Evolutionary conservation across 2,888 invertebrate species (phyloP), one percentile per base, ranked within the genome.

Genomic region (Drosophila acutilabella): DNA sequence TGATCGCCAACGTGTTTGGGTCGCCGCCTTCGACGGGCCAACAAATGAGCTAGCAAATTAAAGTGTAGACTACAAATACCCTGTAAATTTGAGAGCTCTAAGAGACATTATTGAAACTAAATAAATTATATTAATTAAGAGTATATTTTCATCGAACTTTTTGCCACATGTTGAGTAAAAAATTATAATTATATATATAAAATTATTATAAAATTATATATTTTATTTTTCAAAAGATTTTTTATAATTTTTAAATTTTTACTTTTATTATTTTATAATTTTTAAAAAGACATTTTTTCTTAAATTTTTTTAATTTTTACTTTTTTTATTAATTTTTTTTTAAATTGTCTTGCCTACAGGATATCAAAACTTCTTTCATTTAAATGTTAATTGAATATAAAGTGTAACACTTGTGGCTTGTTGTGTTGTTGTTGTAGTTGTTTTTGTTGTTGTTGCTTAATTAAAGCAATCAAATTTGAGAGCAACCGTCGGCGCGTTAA

Each of bases 401-500:
- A n/a, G 8, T 50, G 33, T 18, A 36, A 36, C 8, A 50, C 50
- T 50, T 36, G 20, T 20, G 33, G 33, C 50, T 50, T 40, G 11
- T 14, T 8, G 10, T 20, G 36, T 23, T 56, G 23, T 14, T 56
- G 30, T 41, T 42, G 42, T 48, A 42, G 30, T 23, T 14, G 26
- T 8, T 41, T 38, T 42, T 56, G 40, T 52, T 48, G 68, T 50
- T 53, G 75, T 67, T 72, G 77, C 75, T 89, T 89, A 88, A 83
- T 88, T 86, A 86, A 89, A 79, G 82, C 89, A 88, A 84, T 88
- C 83, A 86, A 88, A 88, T 81, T 80, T 71, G 62, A 71, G 77
- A 75, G 77, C 75, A 77, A 64, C 41, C 78, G 78, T 62, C 78
- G 73, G 78, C 62, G 73, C 69, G 72, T 68, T 73, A 67, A 76